phyloP scores from a whole-genome alignment of 2,888 invertebrate genomes.

The Cosmia pyralina region DNA sequence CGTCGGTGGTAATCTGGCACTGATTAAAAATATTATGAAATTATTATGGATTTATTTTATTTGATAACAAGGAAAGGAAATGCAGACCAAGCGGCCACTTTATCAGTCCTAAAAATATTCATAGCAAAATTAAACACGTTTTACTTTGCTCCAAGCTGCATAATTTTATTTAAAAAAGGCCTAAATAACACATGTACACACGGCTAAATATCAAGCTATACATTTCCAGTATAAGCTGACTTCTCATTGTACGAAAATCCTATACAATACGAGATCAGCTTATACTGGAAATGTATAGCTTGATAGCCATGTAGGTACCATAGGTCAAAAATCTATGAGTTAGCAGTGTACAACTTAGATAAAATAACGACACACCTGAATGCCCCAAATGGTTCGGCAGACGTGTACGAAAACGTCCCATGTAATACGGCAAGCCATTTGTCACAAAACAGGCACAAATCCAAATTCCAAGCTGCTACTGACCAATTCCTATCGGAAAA shows the following conservation, averaged over 20 bases:
- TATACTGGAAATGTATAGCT: too few species aligned
- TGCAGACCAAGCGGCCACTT: too few species aligned
- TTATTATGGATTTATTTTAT: neutral
- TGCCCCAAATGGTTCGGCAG: neutral
- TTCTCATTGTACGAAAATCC: too few species aligned
- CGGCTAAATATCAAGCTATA: too few species aligned
- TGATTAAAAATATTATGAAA: slow-evolving; percentile 42
- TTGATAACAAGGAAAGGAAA: neutral
- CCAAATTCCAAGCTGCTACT: neutral
- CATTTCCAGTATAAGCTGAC: too few species aligned
- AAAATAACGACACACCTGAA: neutral
- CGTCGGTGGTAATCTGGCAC: slow-evolving; percentile 77
- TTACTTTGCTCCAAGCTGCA: neutral
- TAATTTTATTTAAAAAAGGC: neutral
- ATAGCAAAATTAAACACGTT: neutral
- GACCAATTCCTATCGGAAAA: neutral
- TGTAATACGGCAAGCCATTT: too few species aligned
- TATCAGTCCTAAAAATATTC: neutral
- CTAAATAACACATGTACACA: too few species aligned
- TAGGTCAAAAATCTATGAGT: neutral
- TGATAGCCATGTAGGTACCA: too few species aligned
- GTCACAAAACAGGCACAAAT: neutral
- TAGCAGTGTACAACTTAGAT: neutral
- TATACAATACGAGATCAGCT: too few species aligned
- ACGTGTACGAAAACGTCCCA: neutral